Conservation (phyloP, 2,888 invertebrate species). For the Hipparchia semele region DNA sequence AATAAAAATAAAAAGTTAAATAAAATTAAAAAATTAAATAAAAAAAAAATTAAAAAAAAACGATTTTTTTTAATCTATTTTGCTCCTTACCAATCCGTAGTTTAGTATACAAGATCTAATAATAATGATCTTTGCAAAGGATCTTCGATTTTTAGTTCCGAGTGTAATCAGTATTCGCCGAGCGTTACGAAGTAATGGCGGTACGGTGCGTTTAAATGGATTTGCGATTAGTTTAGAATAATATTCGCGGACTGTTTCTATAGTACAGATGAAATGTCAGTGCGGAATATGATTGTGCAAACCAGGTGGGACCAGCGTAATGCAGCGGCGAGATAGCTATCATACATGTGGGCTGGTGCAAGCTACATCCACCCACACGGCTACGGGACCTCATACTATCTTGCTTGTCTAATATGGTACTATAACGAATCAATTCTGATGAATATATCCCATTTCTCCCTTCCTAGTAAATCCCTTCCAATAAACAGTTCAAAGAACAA, state of each 20-base stretch:
- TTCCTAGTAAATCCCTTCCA: neutral
- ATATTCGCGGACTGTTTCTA: neutral
- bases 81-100: too few relatives aligned
- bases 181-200: too few relatives aligned
- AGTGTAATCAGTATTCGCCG: too few relatives aligned
- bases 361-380: constrained; percentile 19
- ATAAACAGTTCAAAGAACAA: neutral
- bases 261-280: neutral
- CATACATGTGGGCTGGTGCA: constrained; percentile 29
- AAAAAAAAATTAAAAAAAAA: too few relatives aligned
- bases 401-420: constrained; percentile 5
- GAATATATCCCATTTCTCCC: constrained; percentile 1
- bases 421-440: constrained; percentile 11
- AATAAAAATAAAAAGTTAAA: too few relatives aligned
- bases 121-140: too few relatives aligned
- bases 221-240: neutral
- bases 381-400: constrained; percentile 13
- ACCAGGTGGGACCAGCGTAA: neutral
- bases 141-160: too few relatives aligned
- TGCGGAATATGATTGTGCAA: constrained; percentile 2
- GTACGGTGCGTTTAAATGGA: too few relatives aligned
- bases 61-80: too few relatives aligned
- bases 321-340: constrained; percentile 21
- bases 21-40: too few relatives aligned
- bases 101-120: too few relatives aligned